Evolutionary conservation across 2,113 vertebrate genomes (phyloP), one percentile per base, ranked within the genome.

Genomic region (Tetrax tetrax): DNA sequence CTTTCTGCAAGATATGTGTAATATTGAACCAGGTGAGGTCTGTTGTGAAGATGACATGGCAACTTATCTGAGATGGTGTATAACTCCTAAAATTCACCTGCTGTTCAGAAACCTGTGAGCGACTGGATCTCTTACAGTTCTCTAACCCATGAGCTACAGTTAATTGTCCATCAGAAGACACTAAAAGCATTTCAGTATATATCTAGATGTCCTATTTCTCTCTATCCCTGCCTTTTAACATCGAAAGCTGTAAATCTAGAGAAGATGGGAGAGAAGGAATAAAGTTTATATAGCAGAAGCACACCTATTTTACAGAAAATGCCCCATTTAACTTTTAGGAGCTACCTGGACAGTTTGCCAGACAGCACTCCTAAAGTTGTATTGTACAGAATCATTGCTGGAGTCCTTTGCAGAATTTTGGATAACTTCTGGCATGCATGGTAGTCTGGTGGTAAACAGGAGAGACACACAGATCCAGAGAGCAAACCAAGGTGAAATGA

Each of bases 281-380:
- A 22, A 83, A 88, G 60, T 93, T 95, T 89, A 86, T 81, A 38
- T 22, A 90, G 69, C 48, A 87, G 66, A 93, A 92, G 56, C 37
- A 68, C 18, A 75, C 37, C 33, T 88, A 27, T 90, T 91, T 93
- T 88, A 75, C 28, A 60, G 92, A 90, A 92, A 75, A 77, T 31
- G 22, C 24, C 27, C 63, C 41, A 43, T 56, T 77, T 88, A 80
- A 76, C 38, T 83, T 95, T 93, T 93, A 74, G 54, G 19, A 14
- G 85, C 57, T 89, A 28, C 75, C 59, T 54, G 37, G 78, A 69
- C 28, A 38, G 3, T 37, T 37, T 87, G 64, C 76, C 89, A 92
- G 64, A 19, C n/a, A 79, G n/a, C 35, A 57, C 19, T 94, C 19
- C 31, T 54, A 14, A 29, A 51, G 33, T 74, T 70, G 25, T 23